phyloP scores from a whole-genome alignment of 2,888 invertebrate genomes.

The Sisyra terminalis region DNA sequence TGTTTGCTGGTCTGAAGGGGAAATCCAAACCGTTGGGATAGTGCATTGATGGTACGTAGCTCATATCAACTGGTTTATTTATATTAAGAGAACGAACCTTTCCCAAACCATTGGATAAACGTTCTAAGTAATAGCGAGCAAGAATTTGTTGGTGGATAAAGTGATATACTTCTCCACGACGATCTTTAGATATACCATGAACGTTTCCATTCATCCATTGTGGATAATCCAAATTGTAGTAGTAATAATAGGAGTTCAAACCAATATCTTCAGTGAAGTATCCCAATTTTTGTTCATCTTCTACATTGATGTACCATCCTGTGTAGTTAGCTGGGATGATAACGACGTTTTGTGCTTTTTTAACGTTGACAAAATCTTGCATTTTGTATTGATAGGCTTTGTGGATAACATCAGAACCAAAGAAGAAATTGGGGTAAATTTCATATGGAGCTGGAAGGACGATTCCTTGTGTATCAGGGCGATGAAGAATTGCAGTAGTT shows the following conservation, averaged over 20 bases:
- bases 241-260: conserved; percentile 47
- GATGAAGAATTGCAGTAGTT: conserved; percentile 41
- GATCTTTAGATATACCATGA: conserved; percentile 33
- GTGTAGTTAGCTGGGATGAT: conserved; percentile 47
- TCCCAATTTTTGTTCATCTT: conserved; percentile 38
- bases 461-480: conserved; percentile 43
- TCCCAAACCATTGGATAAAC: conserved; percentile 51
- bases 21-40: conserved; percentile 48
- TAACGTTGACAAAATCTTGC: conserved; percentile 25
- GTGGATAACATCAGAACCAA: conserved; percentile 47
- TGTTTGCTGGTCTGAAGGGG: conserved; percentile 42
- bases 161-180: conserved; percentile 47
- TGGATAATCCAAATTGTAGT: conserved; percentile 41
- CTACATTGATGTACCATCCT: conserved; percentile 33
- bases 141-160: conserved; percentile 49
- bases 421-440: conserved; percentile 53
- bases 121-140: conserved; percentile 58
- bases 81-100: conserved; percentile 41
- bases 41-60: conserved; percentile 44
- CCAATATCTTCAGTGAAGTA: conserved; percentile 61
- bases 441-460: conserved; percentile 55
- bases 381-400: conserved; percentile 45
- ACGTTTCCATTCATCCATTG: conserved; percentile 41
- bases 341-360: conserved; percentile 22
- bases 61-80: conserved; percentile 23